Evolutionary conservation across 2,797 vertebrate genomes (phyloP).

Genomic region (Spatula versicolor): DNA sequence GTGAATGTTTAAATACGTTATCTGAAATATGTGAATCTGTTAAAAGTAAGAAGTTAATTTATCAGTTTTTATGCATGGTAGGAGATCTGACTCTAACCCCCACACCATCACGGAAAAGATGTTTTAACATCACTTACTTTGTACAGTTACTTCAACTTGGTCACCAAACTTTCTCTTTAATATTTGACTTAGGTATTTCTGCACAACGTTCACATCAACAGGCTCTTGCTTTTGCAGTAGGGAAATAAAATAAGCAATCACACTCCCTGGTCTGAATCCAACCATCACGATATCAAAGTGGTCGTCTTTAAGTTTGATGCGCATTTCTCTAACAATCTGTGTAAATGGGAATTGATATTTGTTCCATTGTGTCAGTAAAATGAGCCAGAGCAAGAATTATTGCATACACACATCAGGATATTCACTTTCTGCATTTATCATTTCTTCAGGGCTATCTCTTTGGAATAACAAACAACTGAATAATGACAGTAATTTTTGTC

Average conservation of each 20-base stretch:
- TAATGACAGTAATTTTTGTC: background rate
- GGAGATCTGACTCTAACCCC: background rate
- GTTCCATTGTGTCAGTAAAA: background rate
- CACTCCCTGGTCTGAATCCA: slow-evolving; percentile 61
- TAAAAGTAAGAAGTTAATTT: background rate
- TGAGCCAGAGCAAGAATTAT: background rate
- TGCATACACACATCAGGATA: background rate
- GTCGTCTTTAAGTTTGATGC: background rate
- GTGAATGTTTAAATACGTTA: background rate
- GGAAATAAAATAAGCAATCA: slow-evolving; percentile 41
- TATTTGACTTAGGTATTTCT: background rate
- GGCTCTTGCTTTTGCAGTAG: slow-evolving; percentile 10
- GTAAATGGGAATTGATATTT: slow-evolving; percentile 1
- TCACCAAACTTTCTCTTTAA: background rate
- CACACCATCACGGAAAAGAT: background rate
- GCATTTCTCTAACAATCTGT: slow-evolving; percentile 62
- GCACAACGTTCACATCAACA: background rate
- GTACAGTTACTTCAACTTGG: background rate
- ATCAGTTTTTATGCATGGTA: background rate
- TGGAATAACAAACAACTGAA: background rate
- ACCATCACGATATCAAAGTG: slow-evolving; percentile 16
- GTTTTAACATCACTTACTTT: slow-evolving; percentile 23
- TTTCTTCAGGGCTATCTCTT: background rate
- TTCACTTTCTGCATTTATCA: background rate
- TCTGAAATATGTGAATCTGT: background rate